Conservation (phyloP, 2,888 invertebrate species). For the Ctenicera cuprea region DNA sequence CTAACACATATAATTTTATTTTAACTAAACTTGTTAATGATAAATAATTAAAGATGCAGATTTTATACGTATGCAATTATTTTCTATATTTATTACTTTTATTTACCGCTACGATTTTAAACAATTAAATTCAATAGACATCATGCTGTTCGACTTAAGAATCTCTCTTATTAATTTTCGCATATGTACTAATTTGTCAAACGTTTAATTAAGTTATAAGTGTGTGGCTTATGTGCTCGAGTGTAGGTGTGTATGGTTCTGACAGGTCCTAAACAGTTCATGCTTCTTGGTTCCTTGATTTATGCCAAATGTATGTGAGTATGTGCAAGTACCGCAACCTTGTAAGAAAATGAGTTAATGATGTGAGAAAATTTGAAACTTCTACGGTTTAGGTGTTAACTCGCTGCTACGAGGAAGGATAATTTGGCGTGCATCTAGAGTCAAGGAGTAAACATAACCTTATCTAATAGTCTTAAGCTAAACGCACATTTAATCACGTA, state of each 20-base stretch:
- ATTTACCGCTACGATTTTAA: too few relatives aligned
- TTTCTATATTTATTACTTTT: too few relatives aligned
- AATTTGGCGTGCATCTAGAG: too few relatives aligned
- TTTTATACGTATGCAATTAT: too few relatives aligned
- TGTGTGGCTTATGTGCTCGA: conserved; percentile 4
- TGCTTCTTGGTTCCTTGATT: conserved; percentile 20
- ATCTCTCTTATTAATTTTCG: conserved; percentile 22
- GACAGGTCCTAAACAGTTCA: conserved; percentile 19
- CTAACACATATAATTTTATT: too few relatives aligned
- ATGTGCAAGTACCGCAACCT: conserved; percentile 4
- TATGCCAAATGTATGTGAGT: conserved; percentile 16
- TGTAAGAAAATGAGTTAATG: not conserved
- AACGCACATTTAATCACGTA: not conserved
- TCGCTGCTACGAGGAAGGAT: too few relatives aligned
- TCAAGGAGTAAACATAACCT: not conserved
- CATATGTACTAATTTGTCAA: conserved; percentile 24
- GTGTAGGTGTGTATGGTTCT: conserved; percentile 12
- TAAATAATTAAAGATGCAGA: too few relatives aligned
- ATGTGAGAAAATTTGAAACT: not conserved
- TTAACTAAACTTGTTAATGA: too few relatives aligned
- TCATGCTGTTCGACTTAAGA: conserved; percentile 4
- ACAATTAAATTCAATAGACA: too few relatives aligned
- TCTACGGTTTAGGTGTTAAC: not conserved
- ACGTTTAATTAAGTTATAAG: conserved; percentile 10
- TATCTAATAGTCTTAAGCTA: not conserved